Percentiles rank a stretch among this genome's conserved stretches.
Evolutionary conservation across 64 coral and sea anemone species (phyloP).

Genomic region (Actinia equina): DNA sequence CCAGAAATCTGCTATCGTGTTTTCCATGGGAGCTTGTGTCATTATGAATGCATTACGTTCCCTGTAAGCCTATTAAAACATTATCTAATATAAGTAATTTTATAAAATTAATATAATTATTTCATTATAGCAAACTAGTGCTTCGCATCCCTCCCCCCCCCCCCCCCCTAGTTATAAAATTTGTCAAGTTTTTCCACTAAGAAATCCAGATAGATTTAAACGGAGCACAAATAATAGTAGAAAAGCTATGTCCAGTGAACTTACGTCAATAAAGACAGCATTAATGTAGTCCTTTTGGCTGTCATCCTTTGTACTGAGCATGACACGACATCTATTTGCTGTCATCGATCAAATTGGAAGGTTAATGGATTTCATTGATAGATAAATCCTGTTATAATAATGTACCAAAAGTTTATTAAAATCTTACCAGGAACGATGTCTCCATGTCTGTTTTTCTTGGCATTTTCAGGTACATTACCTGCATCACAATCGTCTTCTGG

Average conservation of each 20-base stretch:
- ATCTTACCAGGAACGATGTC: constrained; percentile 11
- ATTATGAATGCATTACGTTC: constrained; percentile 50
- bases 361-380: no score
- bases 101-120: no score
- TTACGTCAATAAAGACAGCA: constrained; percentile 49
- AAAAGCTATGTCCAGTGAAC: neutral
- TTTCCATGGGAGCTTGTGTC: constrained; percentile 44
- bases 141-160: no score
- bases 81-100: no score
- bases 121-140: no score
- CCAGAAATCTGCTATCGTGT: constrained; percentile 58
- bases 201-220: neutral
- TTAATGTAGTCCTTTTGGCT: constrained; percentile 36
- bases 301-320: constrained; percentile 12
- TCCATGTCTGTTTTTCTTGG: constrained; percentile 31
- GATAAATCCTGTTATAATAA: neutral
- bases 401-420: neutral
- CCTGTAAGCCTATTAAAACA: constrained; percentile 26
- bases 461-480: constrained; percentile 33
- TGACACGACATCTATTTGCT: constrained; percentile 36
- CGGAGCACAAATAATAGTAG: neutral
- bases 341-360: neutral
- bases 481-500: constrained; percentile 7
- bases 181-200: no score
- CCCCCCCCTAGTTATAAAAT: no score